phyloP scores from a whole-genome alignment of 2,113 vertebrate species.

The Herpailurus yagouaroundi region DNA sequence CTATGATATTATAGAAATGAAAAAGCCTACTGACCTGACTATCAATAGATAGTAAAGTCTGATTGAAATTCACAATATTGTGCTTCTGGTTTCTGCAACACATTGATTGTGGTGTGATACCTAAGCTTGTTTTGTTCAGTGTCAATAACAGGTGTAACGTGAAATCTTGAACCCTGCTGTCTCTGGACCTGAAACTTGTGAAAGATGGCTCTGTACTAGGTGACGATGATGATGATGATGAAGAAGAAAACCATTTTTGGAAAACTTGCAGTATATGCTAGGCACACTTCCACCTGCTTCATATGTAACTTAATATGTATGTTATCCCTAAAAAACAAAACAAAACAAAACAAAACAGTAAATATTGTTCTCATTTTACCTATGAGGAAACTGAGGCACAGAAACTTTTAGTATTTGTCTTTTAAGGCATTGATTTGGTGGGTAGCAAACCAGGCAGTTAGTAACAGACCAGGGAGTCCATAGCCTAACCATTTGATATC shows the following conservation, averaged over 20 bases:
- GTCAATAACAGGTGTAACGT: neutral
- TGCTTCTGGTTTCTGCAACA: neutral
- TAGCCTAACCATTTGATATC: neutral
- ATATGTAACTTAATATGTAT: neutral
- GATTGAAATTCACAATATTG: neutral
- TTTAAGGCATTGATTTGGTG: neutral
- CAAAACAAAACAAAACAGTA: neutral
- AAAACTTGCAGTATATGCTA: neutral
- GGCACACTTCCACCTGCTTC: neutral
- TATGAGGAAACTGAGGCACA: neutral
- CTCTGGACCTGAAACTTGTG: neutral
- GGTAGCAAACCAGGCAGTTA: neutral
- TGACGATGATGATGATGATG: neutral
- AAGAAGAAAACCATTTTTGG: neutral
- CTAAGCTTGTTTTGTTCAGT: neutral
- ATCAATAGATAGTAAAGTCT: neutral
- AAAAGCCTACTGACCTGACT: neutral
- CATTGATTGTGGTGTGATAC: neutral
- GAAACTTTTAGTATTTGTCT: neutral
- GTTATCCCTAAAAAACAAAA: neutral
- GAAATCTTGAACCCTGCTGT: neutral
- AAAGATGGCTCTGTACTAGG: neutral
- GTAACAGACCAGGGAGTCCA: neutral
- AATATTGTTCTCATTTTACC: neutral
- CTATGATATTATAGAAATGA: neutral